These are phyloP conservation scores for Pseudoips prasinana DNA, from an alignment of 2,888 invertebrate genomes.

Conservation along the genomic window DNA sequence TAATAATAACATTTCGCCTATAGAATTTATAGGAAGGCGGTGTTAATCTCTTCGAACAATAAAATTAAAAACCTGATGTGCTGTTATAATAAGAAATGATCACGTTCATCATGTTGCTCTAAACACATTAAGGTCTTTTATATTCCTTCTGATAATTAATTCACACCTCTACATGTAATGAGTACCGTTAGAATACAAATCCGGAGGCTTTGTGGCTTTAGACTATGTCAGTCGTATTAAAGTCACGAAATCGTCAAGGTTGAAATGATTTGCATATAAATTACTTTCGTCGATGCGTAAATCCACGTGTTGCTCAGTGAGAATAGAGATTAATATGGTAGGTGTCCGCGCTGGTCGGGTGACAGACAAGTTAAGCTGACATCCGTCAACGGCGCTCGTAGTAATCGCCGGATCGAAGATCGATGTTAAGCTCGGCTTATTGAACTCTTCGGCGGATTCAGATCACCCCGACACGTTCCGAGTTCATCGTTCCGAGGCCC, in stretches of 20 bases:
- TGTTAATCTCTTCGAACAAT: too few species aligned
- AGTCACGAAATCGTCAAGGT: conserved; percentile 74
- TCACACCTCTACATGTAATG: conserved; percentile 42
- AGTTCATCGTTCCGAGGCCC: conserved; percentile 53
- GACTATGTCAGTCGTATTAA: conserved; percentile 60
- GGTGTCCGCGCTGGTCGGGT: conserved; percentile 66
- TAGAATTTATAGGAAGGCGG: too few species aligned
- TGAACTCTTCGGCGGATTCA: conserved; percentile 68
- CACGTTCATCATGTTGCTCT: too few species aligned
- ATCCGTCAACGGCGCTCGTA: conserved; percentile 76
- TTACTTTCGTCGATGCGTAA: conserved; percentile 76
- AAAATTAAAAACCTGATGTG: too few species aligned
- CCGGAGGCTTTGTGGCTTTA: conserved; percentile 50
- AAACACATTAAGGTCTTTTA: conserved; percentile 18
- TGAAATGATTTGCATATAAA: conserved; percentile 80
- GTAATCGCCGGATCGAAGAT: conserved; percentile 78
- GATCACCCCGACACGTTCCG: conserved; percentile 53
- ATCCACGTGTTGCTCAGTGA: conserved; percentile 77
- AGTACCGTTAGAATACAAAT: conserved; percentile 54
- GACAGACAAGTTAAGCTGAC: conserved; percentile 79
- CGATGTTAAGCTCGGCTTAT: conserved; percentile 78
- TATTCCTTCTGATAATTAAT: conserved; percentile 36
- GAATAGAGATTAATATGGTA: conserved; percentile 77
- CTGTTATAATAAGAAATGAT: too few species aligned
- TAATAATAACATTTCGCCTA: too few species aligned